A percentile compares a stretch with the other conserved stretches of the same genome.
These are phyloP conservation scores for Belonocnema kinseyi DNA, from an alignment of 1,140 invertebrate species.

Conservation along the genomic window DNA sequence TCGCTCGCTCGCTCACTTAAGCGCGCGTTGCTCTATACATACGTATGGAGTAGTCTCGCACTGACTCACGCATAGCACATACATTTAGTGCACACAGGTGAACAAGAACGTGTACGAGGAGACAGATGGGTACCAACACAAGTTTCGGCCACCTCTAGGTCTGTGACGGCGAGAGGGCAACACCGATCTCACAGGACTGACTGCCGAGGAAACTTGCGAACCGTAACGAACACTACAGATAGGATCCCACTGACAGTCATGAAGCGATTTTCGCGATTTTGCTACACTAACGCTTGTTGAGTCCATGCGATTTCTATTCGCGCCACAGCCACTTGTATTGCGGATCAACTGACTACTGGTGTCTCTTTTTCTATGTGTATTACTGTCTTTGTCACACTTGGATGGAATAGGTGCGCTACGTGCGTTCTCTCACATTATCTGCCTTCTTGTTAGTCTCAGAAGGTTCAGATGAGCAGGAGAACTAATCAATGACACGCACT, in stretches of 20 bases:
- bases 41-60: not conserved
- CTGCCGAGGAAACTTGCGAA: constrained; percentile 15
- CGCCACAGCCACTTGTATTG: constrained; percentile 1
- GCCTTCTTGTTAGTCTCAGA: not conserved
- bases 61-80: constrained; percentile 19
- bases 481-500: not conserved
- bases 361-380: not conserved
- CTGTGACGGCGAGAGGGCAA: constrained; percentile 17
- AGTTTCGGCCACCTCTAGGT: constrained; percentile 20
- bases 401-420: constrained; percentile 34
- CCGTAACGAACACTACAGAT: not conserved
- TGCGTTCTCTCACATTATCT: not conserved
- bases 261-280: not conserved
- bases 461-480: not conserved
- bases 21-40: constrained; percentile 28
- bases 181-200: constrained; percentile 21
- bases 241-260: constrained; percentile 13
- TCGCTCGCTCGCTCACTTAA: constrained; percentile 46
- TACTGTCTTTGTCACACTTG: constrained; percentile 52
- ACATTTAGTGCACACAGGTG: constrained; percentile 9
- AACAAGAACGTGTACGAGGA: constrained; percentile 13
- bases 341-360: not conserved
- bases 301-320: not conserved
- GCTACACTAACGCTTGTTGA: not conserved
- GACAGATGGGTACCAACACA: constrained; percentile 17